A percentile compares a stretch with the other conserved stretches of the same genome.
phyloP scores from a whole-genome alignment of 2,888 invertebrate genomes.

The Harpalus rubripes region DNA sequence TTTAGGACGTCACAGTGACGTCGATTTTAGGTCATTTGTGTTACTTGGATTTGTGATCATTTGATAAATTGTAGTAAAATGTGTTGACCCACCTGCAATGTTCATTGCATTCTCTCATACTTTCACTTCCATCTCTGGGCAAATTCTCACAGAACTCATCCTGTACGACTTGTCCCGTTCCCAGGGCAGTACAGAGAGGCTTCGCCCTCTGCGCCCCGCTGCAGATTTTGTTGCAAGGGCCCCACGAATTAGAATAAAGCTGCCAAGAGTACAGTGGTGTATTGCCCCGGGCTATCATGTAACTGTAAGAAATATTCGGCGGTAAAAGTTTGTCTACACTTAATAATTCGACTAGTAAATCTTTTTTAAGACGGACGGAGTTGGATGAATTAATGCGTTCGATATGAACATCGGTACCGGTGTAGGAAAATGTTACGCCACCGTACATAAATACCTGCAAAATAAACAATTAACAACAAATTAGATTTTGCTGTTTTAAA shows the following conservation, averaged over 20 bases:
- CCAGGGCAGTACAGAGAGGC: constrained; percentile 78
- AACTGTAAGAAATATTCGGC: constrained; percentile 85
- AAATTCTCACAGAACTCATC: constrained; percentile 77
- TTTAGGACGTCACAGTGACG: too few species aligned
- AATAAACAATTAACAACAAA: too few species aligned
- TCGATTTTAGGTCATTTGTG: too few species aligned
- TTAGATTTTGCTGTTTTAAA: too few species aligned
- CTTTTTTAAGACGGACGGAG: constrained; percentile 82
- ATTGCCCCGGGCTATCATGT: constrained; percentile 79
- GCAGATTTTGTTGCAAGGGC: constrained; percentile 81
- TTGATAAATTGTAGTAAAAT: too few species aligned
- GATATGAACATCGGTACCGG: constrained; percentile 84
- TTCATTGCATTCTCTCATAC: constrained; percentile 73
- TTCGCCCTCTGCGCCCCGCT: constrained; percentile 75
- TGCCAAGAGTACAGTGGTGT: constrained; percentile 80
- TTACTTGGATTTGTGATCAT: too few species aligned
- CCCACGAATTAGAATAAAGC: constrained; percentile 79
- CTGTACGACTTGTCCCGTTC: constrained; percentile 74
- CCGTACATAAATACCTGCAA: constrained; percentile 83
- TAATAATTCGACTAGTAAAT: constrained; percentile 82
- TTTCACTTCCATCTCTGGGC: constrained; percentile 60
- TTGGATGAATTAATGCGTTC: constrained; percentile 86
- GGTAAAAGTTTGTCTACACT: constrained; percentile 83
- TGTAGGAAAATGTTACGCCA: constrained; percentile 84
- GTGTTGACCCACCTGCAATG: constrained; percentile 67